phyloP scores from a whole-genome alignment of 2,888 invertebrate genomes.

The Cerastis rubricosa region DNA sequence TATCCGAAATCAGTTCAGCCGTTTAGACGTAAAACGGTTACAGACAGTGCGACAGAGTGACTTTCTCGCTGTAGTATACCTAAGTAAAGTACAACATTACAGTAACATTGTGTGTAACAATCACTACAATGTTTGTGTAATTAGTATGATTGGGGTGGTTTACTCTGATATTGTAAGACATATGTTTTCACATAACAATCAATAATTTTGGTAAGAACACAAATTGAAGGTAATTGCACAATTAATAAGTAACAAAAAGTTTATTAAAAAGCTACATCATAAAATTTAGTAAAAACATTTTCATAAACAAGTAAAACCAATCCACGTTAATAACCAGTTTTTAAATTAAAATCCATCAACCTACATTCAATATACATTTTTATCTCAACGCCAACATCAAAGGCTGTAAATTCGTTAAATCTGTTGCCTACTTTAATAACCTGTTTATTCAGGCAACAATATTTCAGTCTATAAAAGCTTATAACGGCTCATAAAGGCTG shows the following conservation, averaged over 20 bases:
- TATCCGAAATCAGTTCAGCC: too few species aligned
- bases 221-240: not conserved
- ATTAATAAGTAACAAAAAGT: not conserved
- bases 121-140: not conserved
- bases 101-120: not conserved
- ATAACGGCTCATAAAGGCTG: conserved; percentile 80
- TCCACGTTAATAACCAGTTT: conserved; percentile 12
- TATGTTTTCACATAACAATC: not conserved
- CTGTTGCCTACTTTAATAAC: conserved; percentile 76
- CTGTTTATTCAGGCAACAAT: conserved; percentile 78
- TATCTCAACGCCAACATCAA: conserved; percentile 54
- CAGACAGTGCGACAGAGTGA: not conserved
- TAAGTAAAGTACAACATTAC: not conserved
- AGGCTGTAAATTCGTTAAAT: conserved; percentile 67
- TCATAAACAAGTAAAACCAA: conserved; percentile 21
- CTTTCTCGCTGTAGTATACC: not conserved
- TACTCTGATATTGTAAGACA: not conserved
- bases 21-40: not conserved
- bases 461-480: conserved; percentile 80
- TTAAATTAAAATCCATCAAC: conserved; percentile 46
- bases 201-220: not conserved
- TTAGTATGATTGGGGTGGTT: not conserved
- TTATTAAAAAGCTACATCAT: not conserved
- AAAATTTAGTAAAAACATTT: not conserved
- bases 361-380: conserved; percentile 61